Evolutionary conservation across 1,140 invertebrate species (phyloP).

Genomic region (Monomorium pharaonis): DNA sequence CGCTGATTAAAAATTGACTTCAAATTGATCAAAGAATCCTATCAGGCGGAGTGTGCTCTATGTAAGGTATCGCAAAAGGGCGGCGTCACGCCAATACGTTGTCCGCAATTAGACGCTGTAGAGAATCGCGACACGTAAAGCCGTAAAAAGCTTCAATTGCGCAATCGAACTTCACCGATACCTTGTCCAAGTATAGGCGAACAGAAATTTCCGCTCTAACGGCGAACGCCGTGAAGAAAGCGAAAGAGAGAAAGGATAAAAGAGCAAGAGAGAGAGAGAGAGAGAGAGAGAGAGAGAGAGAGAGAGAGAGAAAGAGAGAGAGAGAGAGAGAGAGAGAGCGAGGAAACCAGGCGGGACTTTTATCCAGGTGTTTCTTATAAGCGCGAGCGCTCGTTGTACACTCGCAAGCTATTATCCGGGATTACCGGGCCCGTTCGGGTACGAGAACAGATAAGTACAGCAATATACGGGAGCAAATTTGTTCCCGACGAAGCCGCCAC

Average conservation of each 20-base stretch:
- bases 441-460: constrained; percentile 59
- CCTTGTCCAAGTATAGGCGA: constrained; percentile 41
- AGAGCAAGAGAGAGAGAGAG: not conserved
- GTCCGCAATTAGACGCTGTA: constrained; percentile 50
- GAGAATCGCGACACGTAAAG: constrained; percentile 52
- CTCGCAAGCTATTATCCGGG: constrained; percentile 66
- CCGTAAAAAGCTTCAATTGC: constrained; percentile 57
- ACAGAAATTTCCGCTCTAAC: constrained; percentile 44
- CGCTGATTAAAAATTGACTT: constrained; percentile 25
- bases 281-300: not conserved
- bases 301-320: not conserved
- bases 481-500: constrained; percentile 37
- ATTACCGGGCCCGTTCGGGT: constrained; percentile 58
- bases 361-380: constrained; percentile 62
- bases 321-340: not conserved
- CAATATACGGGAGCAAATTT: constrained; percentile 69
- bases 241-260: not conserved
- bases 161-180: constrained; percentile 53
- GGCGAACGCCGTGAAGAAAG: constrained; percentile 13
- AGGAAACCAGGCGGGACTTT: constrained; percentile 36
- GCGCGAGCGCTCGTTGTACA: constrained; percentile 51
- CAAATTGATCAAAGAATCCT: constrained; percentile 9
- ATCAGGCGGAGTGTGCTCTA: not conserved
- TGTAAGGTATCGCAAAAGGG: constrained; percentile 15
- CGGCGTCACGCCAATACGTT: constrained; percentile 32